Evolutionary conservation across 1,140 invertebrate genomes (phyloP).

Genomic region (Cotesia chilonis): DNA sequence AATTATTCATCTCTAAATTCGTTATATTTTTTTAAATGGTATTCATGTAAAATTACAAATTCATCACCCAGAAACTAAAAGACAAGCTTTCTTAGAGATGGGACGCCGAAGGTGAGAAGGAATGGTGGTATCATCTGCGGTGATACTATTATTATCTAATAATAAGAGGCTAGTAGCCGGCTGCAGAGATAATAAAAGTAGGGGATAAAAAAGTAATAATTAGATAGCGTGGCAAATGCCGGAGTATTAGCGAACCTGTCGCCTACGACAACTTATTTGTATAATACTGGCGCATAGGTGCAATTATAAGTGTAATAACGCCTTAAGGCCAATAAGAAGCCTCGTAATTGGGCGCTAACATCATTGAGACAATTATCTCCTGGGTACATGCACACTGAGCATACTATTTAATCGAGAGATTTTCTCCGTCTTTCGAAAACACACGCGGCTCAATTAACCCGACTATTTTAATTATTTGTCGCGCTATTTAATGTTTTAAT

Average conservation of each 20-base stretch:
- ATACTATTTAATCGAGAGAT: slow-evolving; percentile 38
- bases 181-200: slow-evolving; percentile 12
- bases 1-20: too few relatives aligned
- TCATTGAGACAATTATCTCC: slow-evolving; percentile 53
- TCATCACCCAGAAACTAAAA: background rate
- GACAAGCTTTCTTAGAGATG: background rate
- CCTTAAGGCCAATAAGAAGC: slow-evolving; percentile 58
- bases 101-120: background rate
- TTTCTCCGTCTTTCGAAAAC: slow-evolving; percentile 18
- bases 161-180: background rate
- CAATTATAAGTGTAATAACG: slow-evolving; percentile 54
- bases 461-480: slow-evolving; percentile 9
- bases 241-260: slow-evolving; percentile 24
- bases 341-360: slow-evolving; percentile 53
- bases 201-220: slow-evolving; percentile 5
- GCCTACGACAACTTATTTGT: background rate
- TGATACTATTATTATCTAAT: background rate
- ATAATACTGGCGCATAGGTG: slow-evolving; percentile 36
- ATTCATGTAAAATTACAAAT: too few relatives aligned
- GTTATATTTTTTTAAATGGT: too few relatives aligned
- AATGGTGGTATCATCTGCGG: background rate
- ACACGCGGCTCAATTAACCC: slow-evolving; percentile 7
- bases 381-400: slow-evolving; percentile 19
- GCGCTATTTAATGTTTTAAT: slow-evolving; percentile 9
- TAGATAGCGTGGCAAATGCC: background rate